Evolutionary conservation across 2,888 invertebrate genomes (phyloP).

Genomic region (Tachina lurida): DNA sequence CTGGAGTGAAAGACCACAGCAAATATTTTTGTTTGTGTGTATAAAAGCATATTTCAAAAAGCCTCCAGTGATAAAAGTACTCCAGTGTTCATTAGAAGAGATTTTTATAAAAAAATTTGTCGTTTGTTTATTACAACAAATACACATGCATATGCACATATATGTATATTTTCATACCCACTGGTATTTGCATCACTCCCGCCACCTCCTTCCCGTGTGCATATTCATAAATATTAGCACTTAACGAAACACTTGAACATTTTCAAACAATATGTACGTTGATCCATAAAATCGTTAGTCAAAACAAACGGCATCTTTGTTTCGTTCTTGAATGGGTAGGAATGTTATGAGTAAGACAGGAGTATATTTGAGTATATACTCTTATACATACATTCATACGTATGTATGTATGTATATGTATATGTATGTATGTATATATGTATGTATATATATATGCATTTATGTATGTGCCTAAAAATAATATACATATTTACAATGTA

Average conservation of each 20-base stretch:
- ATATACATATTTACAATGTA: constrained; percentile 17
- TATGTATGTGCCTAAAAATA: no score
- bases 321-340: constrained; percentile 24
- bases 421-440: neutral
- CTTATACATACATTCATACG: neutral
- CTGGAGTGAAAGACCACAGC: no score
- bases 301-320: constrained; percentile 38
- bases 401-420: neutral
- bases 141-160: neutral
- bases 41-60: neutral
- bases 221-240: constrained; percentile 29
- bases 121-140: constrained; percentile 41
- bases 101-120: constrained; percentile 14
- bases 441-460: neutral
- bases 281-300: constrained; percentile 58
- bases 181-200: neutral
- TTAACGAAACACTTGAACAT: constrained; percentile 43
- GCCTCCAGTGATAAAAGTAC: neutral
- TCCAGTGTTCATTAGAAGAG: constrained; percentile 22
- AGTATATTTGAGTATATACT: neutral
- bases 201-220: neutral
- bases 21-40: neutral
- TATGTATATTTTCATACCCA: neutral
- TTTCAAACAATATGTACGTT: constrained; percentile 39
- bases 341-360: constrained; percentile 21